Percentiles rank a stretch among this genome's conserved stretches.
These are phyloP conservation scores for Pyralis farinalis DNA, from an alignment of 2,888 invertebrate species.

Conservation along the genomic window DNA sequence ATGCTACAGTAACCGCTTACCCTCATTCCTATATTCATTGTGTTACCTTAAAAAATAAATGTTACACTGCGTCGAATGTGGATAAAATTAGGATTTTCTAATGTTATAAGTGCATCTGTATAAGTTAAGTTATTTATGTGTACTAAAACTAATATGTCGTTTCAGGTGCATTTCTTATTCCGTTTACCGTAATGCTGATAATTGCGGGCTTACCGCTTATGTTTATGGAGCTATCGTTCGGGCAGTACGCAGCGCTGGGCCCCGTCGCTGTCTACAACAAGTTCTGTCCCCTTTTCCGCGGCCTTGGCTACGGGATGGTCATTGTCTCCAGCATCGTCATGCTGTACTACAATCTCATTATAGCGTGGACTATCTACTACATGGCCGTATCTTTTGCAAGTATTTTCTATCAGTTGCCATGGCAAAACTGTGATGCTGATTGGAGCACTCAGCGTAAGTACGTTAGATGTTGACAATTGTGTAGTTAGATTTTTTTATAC, in stretches of 20 bases:
- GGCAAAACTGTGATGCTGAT: slow-evolving; percentile 86
- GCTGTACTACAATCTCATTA: slow-evolving; percentile 88
- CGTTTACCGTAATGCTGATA: slow-evolving; percentile 90
- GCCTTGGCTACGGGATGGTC: slow-evolving; percentile 88
- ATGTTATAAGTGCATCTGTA: too few species aligned
- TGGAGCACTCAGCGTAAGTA: slow-evolving; percentile 85
- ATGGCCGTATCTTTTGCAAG: slow-evolving; percentile 83
- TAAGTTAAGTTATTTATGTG: too few species aligned
- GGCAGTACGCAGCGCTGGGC: slow-evolving; percentile 89
- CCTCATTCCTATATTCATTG: too few species aligned
- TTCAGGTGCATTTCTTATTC: slow-evolving; percentile 90
- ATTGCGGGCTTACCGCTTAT: slow-evolving; percentile 90
- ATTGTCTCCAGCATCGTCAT: slow-evolving; percentile 88
- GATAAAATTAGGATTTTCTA: too few species aligned
- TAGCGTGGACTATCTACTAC: slow-evolving; percentile 90
- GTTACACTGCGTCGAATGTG: too few species aligned
- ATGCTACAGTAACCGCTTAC: too few species aligned
- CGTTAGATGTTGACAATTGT: too few species aligned
- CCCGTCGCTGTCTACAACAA: slow-evolving; percentile 90
- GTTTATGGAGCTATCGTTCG: slow-evolving; percentile 92
- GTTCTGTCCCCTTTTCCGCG: slow-evolving; percentile 89
- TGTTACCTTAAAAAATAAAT: too few species aligned
- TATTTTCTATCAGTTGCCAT: slow-evolving; percentile 83
- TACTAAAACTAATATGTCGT: too few species aligned
- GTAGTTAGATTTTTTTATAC: too few species aligned